Evolutionary conservation across 2,888 invertebrate genomes (phyloP), one percentile per base, ranked within the genome.

Genomic region (Capitulum mitella): DNA sequence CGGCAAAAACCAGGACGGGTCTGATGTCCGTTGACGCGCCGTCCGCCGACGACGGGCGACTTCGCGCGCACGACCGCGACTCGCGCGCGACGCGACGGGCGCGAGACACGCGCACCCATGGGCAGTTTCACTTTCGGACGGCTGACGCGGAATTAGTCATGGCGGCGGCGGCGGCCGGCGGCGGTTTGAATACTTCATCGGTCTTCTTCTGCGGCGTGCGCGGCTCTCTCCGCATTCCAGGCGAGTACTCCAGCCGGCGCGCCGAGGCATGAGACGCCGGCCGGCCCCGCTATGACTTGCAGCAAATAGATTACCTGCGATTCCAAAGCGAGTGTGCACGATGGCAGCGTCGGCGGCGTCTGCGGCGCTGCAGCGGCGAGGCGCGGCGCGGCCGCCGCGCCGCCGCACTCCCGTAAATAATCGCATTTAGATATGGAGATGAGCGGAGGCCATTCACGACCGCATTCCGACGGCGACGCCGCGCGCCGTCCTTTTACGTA

Each of bases 171-270:
- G 3, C 26, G 70, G 37, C 70, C 22, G 70, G 70, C n/a, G 70
- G 37, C 70, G 70, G 14, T 22, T 32, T 34, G 70, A 70, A 70
- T 70, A 29, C 70, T 70, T 70, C 37, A 70, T 70, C 70, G 70
- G 70, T 70, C 70, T 70, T 70, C 70, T 37, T 26, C 22, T 22
- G 22, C 22, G 70, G 70, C n/a, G n/a, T 37, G 34, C 37, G 70
- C 70, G 22, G 70, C 70, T 37, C 70, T 22, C 70, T 29, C 70
- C 37, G 37, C 70, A 70, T 70, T 37, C 70, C 70, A 22, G 37
- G 37, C 70, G 34, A 1, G 34, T 2, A 1, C 70, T n/a, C 34
- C 70, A 8, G 70, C 26, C 1, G 12, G 70, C 26, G 54, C 37
- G 32, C 37, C n/a, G 70, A 22, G 16, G 70, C 70, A 70, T 70